A percentile compares a stretch with the other conserved stretches of the same genome.
phyloP scores from a whole-genome alignment of 2,888 invertebrate species.

The Acholoe squamosa region DNA sequence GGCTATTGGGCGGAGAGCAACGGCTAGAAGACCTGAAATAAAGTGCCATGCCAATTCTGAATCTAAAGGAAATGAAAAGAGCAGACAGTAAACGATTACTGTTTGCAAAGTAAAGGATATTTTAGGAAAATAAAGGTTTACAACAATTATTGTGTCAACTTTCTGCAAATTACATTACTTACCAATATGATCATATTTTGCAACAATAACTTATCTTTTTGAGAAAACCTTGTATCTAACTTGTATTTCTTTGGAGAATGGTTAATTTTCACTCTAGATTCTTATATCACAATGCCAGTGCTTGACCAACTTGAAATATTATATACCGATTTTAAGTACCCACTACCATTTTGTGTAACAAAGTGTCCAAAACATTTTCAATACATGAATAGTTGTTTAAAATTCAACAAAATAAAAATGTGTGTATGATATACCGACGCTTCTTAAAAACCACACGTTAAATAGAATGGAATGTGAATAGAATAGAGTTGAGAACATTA shows the following conservation, averaged over 20 bases:
- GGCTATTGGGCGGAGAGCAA: constrained; percentile 2
- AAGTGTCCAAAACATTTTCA: background rate
- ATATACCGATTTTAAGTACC: background rate
- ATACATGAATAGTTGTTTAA: background rate
- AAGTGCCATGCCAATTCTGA: no score
- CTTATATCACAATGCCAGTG: background rate
- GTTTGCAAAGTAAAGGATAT: background rate
- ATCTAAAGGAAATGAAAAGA: no score
- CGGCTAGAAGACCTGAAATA: background rate
- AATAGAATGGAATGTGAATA: background rate
- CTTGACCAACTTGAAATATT: background rate
- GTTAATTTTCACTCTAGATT: background rate
- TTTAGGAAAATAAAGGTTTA: background rate
- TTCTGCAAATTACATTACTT: background rate
- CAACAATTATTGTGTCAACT: background rate
- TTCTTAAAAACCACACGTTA: background rate
- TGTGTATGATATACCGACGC: background rate
- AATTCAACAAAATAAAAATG: background rate
- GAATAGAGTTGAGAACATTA: background rate
- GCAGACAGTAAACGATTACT: no score
- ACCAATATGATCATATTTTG: background rate
- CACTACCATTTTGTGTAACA: background rate
- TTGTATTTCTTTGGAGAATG: background rate
- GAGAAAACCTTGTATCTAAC: background rate
- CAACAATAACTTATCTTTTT: background rate